Evolutionary conservation across 2,797 vertebrate species (phyloP).

Genomic region (Trachurus trachurus): DNA sequence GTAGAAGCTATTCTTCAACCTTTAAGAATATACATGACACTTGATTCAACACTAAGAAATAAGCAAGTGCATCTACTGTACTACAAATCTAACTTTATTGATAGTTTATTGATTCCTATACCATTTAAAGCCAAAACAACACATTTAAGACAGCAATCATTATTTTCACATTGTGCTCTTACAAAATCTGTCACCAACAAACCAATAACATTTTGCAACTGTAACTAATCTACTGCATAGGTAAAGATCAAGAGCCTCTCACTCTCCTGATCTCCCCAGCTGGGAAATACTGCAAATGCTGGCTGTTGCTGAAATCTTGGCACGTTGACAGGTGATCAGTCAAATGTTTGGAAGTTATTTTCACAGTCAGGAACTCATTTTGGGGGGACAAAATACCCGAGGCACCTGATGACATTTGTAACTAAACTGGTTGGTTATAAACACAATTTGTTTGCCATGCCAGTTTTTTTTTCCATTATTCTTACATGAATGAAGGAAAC

Average conservation of each 20-base stretch:
- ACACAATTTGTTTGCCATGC: neutral
- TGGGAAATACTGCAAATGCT: conserved; percentile 25
- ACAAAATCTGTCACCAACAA: conserved; percentile 7
- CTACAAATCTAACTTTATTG: neutral
- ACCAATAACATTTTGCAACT: neutral
- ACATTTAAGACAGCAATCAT: too few species aligned
- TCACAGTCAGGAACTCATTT: conserved; percentile 35
- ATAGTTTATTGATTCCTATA: too few species aligned
- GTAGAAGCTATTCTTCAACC: conserved; percentile 11
- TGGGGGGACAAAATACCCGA: neutral
- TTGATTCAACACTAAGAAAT: neutral
- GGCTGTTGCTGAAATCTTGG: conserved; percentile 9
- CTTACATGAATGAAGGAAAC: conserved; percentile 6
- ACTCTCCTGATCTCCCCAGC: conserved; percentile 4
- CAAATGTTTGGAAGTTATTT: conserved; percentile 31
- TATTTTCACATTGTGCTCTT: neutral
- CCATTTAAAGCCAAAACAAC: too few species aligned
- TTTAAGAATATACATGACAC: neutral
- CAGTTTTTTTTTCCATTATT: neutral
- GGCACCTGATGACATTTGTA: conserved; percentile 17
- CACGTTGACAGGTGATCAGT: conserved; percentile 41
- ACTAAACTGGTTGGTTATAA: conserved; percentile 2
- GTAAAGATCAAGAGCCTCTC: neutral
- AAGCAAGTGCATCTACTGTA: neutral
- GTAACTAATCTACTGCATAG: conserved; percentile 11